Evolutionary conservation across 2,113 vertebrate species (phyloP), one percentile per base, ranked within the genome.

Genomic region (Mobula birostris): DNA sequence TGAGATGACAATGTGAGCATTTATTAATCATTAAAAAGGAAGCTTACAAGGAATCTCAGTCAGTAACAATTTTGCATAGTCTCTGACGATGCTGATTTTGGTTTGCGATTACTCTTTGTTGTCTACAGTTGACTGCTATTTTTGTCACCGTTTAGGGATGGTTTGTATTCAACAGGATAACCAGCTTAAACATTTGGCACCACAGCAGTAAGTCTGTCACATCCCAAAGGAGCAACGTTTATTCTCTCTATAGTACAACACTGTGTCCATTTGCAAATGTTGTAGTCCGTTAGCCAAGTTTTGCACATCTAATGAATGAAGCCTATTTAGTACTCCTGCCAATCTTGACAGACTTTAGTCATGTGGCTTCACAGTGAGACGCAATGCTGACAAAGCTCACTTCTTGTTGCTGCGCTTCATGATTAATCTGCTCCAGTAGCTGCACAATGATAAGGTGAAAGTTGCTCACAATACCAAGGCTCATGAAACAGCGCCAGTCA

Each of bases 171-270:
- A 0, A 94, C 17, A 94, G 70, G 85, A 94, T 48, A 4, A 94
- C 95, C 94, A 82, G 94, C 95, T 92, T 1, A 7, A 94, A 88
- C 94, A 82, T 11, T 94, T 77, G 27, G 96, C 96, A 95, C 82
- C 94, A 79, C 94, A 94, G 70, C 77, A 94, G 85, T 0, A 74
- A 95, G 94, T 94, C 14, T 82, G 95, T 82, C 95, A 95, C 94
- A 96, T 95, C 95, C 95, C 95, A 0, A 0, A 72, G 94, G 94
- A 96, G 95, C 94, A 94, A 70, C 83, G 1, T 95, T 94, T 95
- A 32, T 77, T 95, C 94, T 63, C 76, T 95, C 94, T 95, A 95
- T 95, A 79, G n/a, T 92, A 76, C 72, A 95, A 95, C 80, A 76
- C 95, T 14, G 94, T 94, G 95, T 93, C 66, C 90, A 70, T 93